Evolutionary conservation across 1,140 invertebrate species (phyloP), one percentile per base, ranked within the genome.

Genomic region (Papilio xuthus): DNA sequence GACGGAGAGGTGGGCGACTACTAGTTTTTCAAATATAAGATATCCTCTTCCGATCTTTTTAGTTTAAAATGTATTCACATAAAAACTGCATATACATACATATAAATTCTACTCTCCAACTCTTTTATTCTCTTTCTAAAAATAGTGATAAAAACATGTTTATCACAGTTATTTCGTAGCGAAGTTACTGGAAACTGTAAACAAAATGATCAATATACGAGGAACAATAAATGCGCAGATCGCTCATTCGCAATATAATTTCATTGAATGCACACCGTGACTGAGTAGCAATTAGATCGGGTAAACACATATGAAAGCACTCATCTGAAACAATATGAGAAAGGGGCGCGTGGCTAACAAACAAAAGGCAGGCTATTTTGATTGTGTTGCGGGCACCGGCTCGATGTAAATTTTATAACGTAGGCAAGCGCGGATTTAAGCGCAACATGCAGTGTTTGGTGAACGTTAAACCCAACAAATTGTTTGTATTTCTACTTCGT

Each of bases 261-360:
- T 84, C 86, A 81, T 86, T 89, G 90, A 90, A 90, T 90, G 84
- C 85, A 81, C 82, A 77, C 81, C 79, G 80, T 86, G 85, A 85
- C 89, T 91, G 90, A 90, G 86, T 90, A 91, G 89, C 90, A 92
- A 92, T 92, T 91, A 92, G 88, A 92, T 92, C 89, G 87, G 85
- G 87, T 89, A 91, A 91, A 92, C 89, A 90, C 82, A 82, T 78
- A 77, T 84, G 84, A 82, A 85, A 81, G 87, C 89, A 86, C 87
- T 89, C 89, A 84, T 80, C 79, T 82, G 88, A 86, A 88, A 92
- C 89, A 92, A 92, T 90, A 89, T 89, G 89, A 89, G 87, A 85
- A 85, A 82, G 84, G 88, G 85, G 88, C 82, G 83, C 78, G 80
- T 74, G 77, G 79, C 83, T 37, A 81, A 81, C 86, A 87, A 87